Evolutionary conservation across 2,797 vertebrate species (phyloP), one percentile per base, ranked within the genome.

Genomic region (Melanotaenia trifasciata): DNA sequence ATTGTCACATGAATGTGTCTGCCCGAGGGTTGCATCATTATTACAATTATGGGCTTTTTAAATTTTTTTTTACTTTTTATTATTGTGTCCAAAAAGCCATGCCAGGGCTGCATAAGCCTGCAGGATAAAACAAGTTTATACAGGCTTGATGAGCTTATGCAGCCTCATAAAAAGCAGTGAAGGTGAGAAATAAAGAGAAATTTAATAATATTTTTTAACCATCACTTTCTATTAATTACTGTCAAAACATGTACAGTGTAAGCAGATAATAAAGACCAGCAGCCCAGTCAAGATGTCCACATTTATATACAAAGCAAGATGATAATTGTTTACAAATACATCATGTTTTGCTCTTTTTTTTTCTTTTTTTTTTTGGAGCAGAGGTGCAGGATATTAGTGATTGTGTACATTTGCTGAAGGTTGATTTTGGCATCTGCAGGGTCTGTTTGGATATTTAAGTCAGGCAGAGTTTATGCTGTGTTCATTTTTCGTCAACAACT

Each of bases 401-500:
- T 47, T 47, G 45, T 47, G 20, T 47, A 47, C 45, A 47, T 18
- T 63, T 64, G 38, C 54, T 40, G 7, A 64, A 35, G 51, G 28
- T 12, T 57, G 51, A 40, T 57, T 30, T 14, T 24, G 26, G 36
- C 26, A 22, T 54, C 16, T 56, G 43, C 30, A 22, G 20, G 38
- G 47, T 47, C 45, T 72, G 24, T n/a, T 35, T 18, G 20, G 65
- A 58, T 58, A 32, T 67, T 67, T 57, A 30, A 57, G 10, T 1
- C n/a, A 7, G n/a, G 3, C 22, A 26, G 22, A 33, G 58, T 33
- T 45, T 33, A 54, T 30, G 5, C 64, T 56, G 9, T 14, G 24
- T 28, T 45, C 24, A 47, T 56, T 62, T 45, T 73, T 38, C 10
- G 20, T 77, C 60, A 6, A 53, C 65, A 64, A 3, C 54, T 61